Conservation (phyloP, 2,797 vertebrate genomes). For the Lacerta bilineata region DNA sequence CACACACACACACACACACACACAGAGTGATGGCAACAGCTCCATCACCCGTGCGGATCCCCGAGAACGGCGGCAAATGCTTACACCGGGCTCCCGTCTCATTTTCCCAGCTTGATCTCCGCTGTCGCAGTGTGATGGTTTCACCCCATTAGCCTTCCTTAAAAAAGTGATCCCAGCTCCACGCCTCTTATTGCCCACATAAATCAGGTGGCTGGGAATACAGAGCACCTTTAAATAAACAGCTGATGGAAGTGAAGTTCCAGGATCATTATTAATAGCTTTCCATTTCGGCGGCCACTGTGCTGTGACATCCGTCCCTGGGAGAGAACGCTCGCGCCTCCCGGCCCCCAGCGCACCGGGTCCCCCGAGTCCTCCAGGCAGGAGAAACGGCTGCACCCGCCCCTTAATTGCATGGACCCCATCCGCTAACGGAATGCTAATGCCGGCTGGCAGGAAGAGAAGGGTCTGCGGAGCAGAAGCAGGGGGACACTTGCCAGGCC, state of each 20-base stretch:
- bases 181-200: slow-evolving; percentile 82
- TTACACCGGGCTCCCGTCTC: slow-evolving; percentile 73
- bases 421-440: slow-evolving; percentile 76
- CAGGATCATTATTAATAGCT: slow-evolving; percentile 86
- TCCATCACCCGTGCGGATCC: slow-evolving; percentile 57
- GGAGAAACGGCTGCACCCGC: slow-evolving; percentile 81
- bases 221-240: slow-evolving; percentile 86
- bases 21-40: background rate
- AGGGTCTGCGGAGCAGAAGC: slow-evolving; percentile 2
- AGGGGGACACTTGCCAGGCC: slow-evolving; percentile 1
- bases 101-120: slow-evolving; percentile 76
- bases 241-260: slow-evolving; percentile 86
- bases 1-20: too few relatives aligned
- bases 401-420: slow-evolving; percentile 78
- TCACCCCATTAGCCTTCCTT: slow-evolving; percentile 84
- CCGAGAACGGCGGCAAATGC: slow-evolving; percentile 71
- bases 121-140: slow-evolving; percentile 76
- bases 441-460: slow-evolving; percentile 60
- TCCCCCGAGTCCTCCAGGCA: slow-evolving; percentile 80
- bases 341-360: slow-evolving; percentile 74
- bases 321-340: slow-evolving; percentile 76
- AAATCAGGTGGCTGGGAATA: slow-evolving; percentile 83
- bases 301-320: slow-evolving; percentile 84
- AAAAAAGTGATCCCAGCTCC: slow-evolving; percentile 79
- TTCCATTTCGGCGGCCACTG: slow-evolving; percentile 84